phyloP scores from a whole-genome alignment of 2,113 vertebrate species.

The Zapornia atra region DNA sequence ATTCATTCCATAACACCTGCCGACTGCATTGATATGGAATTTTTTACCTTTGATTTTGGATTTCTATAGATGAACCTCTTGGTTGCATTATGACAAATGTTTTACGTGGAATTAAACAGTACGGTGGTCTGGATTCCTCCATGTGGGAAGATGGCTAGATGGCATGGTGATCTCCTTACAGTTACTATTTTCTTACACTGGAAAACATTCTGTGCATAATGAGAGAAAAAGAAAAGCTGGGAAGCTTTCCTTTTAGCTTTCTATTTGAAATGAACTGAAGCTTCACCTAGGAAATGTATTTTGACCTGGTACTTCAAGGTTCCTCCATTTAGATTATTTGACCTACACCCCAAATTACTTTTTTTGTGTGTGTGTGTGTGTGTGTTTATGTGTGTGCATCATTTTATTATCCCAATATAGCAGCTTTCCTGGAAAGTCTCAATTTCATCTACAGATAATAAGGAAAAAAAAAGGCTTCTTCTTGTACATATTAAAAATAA shows the following conservation, averaged over 20 bases:
- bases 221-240: neutral
- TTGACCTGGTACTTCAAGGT: neutral
- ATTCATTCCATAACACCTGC: neutral
- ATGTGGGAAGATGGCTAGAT: neutral
- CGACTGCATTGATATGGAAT: neutral
- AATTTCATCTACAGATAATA: neutral
- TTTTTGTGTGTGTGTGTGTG: too few relatives aligned
- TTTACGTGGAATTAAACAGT: neutral
- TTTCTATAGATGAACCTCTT: neutral
- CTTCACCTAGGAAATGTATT: neutral
- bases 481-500: neutral
- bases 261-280: neutral
- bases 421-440: neutral
- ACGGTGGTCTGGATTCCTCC: neutral
- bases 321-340: neutral
- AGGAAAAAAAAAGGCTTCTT: neutral
- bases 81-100: neutral
- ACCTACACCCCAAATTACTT: too few relatives aligned
- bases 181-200: neutral
- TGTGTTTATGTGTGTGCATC: too few relatives aligned
- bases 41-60: neutral
- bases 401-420: neutral
- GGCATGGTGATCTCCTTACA: neutral
- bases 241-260: neutral
- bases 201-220: neutral